Evolutionary conservation across 2,888 invertebrate species (phyloP).

Genomic region (Fissipunctia ypsillon): DNA sequence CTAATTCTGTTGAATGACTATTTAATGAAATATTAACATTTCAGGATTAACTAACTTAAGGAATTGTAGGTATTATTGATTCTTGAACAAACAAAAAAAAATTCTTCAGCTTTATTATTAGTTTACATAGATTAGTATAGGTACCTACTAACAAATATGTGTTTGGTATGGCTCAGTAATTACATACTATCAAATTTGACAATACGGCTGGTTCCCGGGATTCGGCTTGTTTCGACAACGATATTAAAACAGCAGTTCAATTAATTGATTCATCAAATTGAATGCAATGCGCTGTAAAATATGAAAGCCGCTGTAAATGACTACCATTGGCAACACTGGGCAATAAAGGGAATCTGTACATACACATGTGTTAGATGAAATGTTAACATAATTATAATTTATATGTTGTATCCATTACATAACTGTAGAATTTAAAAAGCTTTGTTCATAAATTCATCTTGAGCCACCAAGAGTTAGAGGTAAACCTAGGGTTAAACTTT

Average conservation of each 20-base stretch:
- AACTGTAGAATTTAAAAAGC: not conserved
- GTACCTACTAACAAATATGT: too few relatives aligned
- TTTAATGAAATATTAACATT: too few relatives aligned
- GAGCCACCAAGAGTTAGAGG: too few relatives aligned
- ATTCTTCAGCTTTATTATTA: too few relatives aligned
- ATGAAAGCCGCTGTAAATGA: conserved; percentile 65
- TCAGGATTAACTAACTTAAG: too few relatives aligned
- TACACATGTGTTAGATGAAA: conserved; percentile 4
- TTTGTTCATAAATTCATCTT: too few relatives aligned
- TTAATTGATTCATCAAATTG: conserved; percentile 65
- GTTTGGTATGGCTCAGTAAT: conserved; percentile 33
- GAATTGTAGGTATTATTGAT: too few relatives aligned
- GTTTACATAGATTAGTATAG: too few relatives aligned
- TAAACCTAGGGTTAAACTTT: too few relatives aligned
- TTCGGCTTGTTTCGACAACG: conserved; percentile 36
- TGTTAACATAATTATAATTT: not conserved
- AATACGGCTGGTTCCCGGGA: conserved; percentile 8
- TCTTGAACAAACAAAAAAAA: too few relatives aligned
- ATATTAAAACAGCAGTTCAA: conserved; percentile 52
- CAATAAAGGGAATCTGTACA: conserved; percentile 3
- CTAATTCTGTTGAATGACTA: too few relatives aligned
- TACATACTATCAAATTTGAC: conserved; percentile 23
- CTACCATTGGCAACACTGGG: conserved; percentile 38
- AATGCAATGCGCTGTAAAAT: conserved; percentile 64
- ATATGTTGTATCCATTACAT: not conserved